phyloP scores from a whole-genome alignment of 2,797 vertebrate genomes.

The Labroides dimidiatus region DNA sequence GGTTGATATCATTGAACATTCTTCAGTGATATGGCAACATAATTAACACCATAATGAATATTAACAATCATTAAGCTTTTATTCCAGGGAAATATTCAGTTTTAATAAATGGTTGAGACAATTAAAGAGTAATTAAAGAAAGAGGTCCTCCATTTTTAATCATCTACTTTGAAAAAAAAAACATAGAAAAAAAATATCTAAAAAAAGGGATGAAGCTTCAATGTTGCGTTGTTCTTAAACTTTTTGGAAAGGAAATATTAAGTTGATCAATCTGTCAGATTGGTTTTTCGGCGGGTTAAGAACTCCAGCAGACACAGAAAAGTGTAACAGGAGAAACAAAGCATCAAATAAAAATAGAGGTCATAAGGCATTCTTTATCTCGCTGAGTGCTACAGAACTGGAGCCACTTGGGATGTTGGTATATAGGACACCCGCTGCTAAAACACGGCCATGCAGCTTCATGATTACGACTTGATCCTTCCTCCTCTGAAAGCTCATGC shows the following conservation, averaged over 20 bases:
- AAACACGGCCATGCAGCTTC: slow-evolving; percentile 75
- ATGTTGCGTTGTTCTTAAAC: slow-evolving; percentile 30
- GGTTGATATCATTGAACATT: no score
- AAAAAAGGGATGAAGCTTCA: not conserved
- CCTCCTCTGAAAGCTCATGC: slow-evolving; percentile 75
- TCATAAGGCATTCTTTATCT: slow-evolving; percentile 78
- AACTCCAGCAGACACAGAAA: slow-evolving; percentile 32
- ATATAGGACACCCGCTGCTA: slow-evolving; percentile 83
- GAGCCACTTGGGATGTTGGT: slow-evolving; percentile 79
- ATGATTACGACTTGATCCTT: slow-evolving; percentile 82
- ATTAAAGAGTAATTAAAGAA: not conserved
- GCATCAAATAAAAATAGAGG: slow-evolving; percentile 83
- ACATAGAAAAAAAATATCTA: no score
- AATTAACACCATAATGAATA: not conserved
- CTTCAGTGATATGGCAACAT: no score
- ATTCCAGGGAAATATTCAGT: no score
- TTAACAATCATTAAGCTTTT: no score
- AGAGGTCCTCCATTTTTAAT: not conserved
- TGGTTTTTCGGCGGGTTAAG: slow-evolving; percentile 53
- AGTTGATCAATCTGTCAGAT: slow-evolving; percentile 44
- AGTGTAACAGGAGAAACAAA: slow-evolving; percentile 55
- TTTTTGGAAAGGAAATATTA: slow-evolving; percentile 18
- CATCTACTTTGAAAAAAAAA: not conserved
- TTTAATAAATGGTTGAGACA: not conserved
- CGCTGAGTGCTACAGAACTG: slow-evolving; percentile 81